Percentiles rank a stretch among this genome's conserved stretches.
Conservation (phyloP, 2,113 vertebrate genomes). For the Grantiella picta region DNA sequence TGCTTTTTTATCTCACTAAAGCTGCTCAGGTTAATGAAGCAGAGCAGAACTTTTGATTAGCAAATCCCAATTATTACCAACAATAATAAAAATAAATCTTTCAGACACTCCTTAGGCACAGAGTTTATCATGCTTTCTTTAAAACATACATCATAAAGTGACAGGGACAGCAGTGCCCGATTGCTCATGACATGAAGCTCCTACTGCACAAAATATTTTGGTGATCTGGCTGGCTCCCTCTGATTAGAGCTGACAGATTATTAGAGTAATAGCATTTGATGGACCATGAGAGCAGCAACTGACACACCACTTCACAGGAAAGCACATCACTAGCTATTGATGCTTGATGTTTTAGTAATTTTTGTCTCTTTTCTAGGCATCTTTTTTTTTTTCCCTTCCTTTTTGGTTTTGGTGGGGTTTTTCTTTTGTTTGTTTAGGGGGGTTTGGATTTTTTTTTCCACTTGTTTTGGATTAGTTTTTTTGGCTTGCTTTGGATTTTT, state of each 20-base stretch:
- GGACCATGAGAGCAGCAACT: not conserved
- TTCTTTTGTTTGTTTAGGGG: not conserved
- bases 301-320: not conserved
- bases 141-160: not conserved
- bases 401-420: not conserved
- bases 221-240: not conserved
- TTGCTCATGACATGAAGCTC: not conserved
- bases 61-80: not conserved
- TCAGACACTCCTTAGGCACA: fast-evolving
- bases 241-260: conserved; percentile 1
- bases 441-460: no score
- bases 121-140: not conserved
- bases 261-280: conserved; percentile 7
- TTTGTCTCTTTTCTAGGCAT: not conserved
- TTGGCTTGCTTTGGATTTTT: no score
- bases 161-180: not conserved
- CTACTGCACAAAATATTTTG: not conserved
- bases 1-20: not conserved
- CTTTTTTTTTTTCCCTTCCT: not conserved
- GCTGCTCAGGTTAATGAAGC: not conserved
- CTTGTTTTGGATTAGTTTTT: no score
- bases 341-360: not conserved
- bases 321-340: not conserved
- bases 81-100: not conserved
- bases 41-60: not conserved